phyloP scores from a whole-genome alignment of 2,113 vertebrate genomes.

The Chionis minor region DNA sequence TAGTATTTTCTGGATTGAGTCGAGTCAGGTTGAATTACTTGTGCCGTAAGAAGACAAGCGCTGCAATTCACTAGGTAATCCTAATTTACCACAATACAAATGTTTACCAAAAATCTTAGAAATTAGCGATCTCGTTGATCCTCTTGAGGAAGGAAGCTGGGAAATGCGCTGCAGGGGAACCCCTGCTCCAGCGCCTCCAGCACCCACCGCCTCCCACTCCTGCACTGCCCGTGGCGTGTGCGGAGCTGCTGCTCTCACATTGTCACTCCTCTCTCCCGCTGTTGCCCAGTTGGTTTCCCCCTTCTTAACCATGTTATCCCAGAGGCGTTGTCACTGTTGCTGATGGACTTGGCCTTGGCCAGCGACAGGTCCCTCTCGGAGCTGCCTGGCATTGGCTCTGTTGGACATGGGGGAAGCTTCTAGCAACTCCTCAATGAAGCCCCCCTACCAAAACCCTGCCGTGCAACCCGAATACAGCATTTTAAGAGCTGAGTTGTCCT shows the following conservation, averaged over 20 bases:
- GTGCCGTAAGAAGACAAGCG: accelerated
- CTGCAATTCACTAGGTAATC: not conserved
- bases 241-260: not conserved
- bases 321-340: not conserved
- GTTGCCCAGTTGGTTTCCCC: not conserved
- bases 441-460: not conserved
- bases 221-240: not conserved
- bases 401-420: not conserved
- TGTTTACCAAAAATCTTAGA: not conserved
- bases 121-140: not conserved
- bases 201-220: not conserved
- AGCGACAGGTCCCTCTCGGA: not conserved
- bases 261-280: not conserved
- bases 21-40: not conserved
- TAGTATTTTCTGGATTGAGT: not conserved
- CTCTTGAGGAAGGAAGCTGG: not conserved
- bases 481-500: not conserved
- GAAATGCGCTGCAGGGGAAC: not conserved
- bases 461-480: not conserved
- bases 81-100: not conserved
- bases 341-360: not conserved
- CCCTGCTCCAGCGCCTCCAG: not conserved
- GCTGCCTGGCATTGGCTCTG: not conserved
- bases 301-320: not conserved
- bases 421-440: not conserved